These are phyloP conservation scores for Drosophila watanabei DNA, from an alignment of 1,140 invertebrate species.

Conservation along the genomic window DNA sequence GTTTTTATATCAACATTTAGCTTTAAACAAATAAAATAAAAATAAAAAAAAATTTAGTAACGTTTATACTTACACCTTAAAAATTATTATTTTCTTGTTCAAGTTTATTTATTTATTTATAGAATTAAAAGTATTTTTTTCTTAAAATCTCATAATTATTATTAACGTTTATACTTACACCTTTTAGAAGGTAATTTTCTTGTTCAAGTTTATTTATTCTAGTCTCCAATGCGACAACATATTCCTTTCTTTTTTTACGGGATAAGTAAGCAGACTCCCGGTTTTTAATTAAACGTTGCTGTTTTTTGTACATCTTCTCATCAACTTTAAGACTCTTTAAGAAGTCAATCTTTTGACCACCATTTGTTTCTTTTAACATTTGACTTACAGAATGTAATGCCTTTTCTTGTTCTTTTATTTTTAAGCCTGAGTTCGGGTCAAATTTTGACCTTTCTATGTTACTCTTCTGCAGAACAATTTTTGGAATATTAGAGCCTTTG, in stretches of 20 bases:
- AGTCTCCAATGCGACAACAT: conserved; percentile 92
- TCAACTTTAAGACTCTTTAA: conserved; percentile 54
- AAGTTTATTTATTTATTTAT: not conserved
- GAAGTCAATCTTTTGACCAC: conserved; percentile 28
- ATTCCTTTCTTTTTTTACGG: conserved; percentile 96
- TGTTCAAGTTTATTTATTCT: conserved; percentile 90
- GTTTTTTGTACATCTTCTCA: conserved; percentile 91
- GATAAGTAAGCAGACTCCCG: conserved; percentile 95
- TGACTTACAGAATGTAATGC: not conserved
- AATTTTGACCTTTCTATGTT: conserved; percentile 40
- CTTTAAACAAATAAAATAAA: too few species aligned
- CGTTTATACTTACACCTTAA: too few species aligned
- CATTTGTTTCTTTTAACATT: not conserved
- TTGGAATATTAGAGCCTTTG: conserved; percentile 59
- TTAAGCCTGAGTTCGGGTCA: not conserved
- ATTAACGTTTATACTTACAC: conserved; percentile 87
- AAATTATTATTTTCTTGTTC: too few species aligned
- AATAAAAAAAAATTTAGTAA: too few species aligned
- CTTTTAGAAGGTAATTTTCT: conserved; percentile 91
- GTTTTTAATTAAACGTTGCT: conserved; percentile 96
- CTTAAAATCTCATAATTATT: not conserved
- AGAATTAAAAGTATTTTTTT: not conserved
- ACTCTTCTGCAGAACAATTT: conserved; percentile 84
- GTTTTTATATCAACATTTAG: too few species aligned
- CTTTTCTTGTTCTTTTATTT: not conserved